phyloP scores from a whole-genome alignment of 2,888 invertebrate species.

The Apomyelois bistriatella region DNA sequence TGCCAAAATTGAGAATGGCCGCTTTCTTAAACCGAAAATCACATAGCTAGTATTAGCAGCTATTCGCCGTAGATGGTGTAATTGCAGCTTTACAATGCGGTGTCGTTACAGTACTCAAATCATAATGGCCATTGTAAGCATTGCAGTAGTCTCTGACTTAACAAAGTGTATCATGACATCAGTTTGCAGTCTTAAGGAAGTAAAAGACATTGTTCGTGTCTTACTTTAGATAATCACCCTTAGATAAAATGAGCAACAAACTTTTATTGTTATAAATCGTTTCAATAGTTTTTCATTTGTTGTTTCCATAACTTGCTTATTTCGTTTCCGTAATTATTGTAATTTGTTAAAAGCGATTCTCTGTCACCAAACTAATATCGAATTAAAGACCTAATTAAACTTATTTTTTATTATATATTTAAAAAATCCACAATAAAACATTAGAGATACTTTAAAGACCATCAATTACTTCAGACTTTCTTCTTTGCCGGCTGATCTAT shows the following conservation, averaged over 20 bases:
- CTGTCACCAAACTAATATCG: too few relatives aligned
- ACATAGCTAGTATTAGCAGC: too few relatives aligned
- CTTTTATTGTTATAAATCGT: conserved; percentile 4
- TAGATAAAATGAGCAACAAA: conserved; percentile 25
- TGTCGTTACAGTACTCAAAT: conserved; percentile 1
- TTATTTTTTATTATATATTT: too few relatives aligned
- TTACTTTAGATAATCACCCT: conserved; percentile 33
- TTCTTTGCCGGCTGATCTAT: too few relatives aligned
- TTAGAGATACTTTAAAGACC: too few relatives aligned
- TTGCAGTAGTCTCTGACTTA: conserved; percentile 3
- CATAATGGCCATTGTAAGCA: conserved; percentile 3
- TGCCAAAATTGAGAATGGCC: too few relatives aligned
- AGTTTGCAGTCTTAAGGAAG: conserved; percentile 30
- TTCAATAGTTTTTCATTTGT: not conserved
- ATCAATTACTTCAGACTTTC: too few relatives aligned
- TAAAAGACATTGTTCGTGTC: conserved; percentile 32
- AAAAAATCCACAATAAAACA: too few relatives aligned
- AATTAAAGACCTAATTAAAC: too few relatives aligned
- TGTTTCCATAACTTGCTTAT: not conserved
- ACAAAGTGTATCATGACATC: conserved; percentile 16
- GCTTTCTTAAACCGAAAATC: too few relatives aligned
- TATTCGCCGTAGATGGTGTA: not conserved
- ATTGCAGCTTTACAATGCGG: not conserved
- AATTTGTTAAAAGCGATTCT: not conserved
- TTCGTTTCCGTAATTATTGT: not conserved